Conservation (phyloP, 2,113 vertebrate species). For the Ameiurus melas region DNA sequence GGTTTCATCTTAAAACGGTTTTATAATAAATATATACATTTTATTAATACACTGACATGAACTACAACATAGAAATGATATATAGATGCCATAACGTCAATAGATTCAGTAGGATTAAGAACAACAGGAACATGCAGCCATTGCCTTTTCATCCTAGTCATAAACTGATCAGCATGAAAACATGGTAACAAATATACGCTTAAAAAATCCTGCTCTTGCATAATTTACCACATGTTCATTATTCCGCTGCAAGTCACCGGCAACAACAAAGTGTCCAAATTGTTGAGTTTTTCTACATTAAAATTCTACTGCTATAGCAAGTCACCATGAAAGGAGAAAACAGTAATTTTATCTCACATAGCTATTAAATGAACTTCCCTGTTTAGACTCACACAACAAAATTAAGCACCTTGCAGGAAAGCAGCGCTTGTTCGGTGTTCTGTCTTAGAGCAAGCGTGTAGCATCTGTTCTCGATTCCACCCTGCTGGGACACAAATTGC, state of each 20-base stretch:
- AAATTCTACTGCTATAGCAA: slow-evolving; percentile 13
- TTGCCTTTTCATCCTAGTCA: neutral
- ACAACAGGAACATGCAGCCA: neutral
- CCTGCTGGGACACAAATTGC: slow-evolving; percentile 30
- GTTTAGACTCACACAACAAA: slow-evolving; percentile 5
- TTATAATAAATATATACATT: neutral
- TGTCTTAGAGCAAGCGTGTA: neutral
- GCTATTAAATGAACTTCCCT: neutral
- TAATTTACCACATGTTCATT: slow-evolving; percentile 62
- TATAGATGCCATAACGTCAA: neutral
- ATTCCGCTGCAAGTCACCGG: slow-evolving; percentile 42
- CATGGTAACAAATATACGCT: neutral
- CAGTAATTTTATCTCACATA: slow-evolving; percentile 18
- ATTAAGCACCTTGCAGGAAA: neutral
- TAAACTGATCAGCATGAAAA: neutral
- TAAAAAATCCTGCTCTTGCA: slow-evolving; percentile 48
- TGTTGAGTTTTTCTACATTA: neutral
- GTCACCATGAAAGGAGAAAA: slow-evolving; percentile 9
- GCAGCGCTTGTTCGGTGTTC: neutral
- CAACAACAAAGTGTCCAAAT: slow-evolving; percentile 27
- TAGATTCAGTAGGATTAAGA: neutral
- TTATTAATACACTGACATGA: neutral
- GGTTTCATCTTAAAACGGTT: neutral
- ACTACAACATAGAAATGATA: neutral
- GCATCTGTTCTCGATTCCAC: slow-evolving; percentile 17